These are phyloP conservation scores for Chaetogeoica ovagalla DNA, from an alignment of 2,888 invertebrate species.

Conservation along the genomic window DNA sequence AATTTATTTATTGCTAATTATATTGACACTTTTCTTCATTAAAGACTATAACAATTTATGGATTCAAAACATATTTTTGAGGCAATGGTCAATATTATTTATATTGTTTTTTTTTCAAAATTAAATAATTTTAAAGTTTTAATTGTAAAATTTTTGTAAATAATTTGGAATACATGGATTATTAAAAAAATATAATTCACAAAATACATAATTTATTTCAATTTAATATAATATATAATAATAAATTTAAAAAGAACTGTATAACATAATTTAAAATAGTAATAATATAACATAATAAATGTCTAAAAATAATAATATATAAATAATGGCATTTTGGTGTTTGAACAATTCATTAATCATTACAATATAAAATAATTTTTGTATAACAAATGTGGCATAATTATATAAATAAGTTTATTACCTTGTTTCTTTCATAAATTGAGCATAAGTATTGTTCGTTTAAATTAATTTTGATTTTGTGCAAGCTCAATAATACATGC, in stretches of 20 bases:
- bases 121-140: too few species aligned
- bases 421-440: conserved; percentile 35
- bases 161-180: neutral
- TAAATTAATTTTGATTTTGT: conserved; percentile 35
- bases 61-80: too few species aligned
- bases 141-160: neutral
- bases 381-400: neutral
- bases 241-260: neutral
- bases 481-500: conserved; percentile 2
- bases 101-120: too few species aligned
- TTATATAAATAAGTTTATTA: neutral
- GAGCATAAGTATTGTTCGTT: conserved; percentile 46
- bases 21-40: too few species aligned
- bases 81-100: too few species aligned
- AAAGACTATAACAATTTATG: too few species aligned
- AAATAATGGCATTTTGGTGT: conserved; percentile 24
- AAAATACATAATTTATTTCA: neutral
- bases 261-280: conserved; percentile 25
- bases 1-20: too few species aligned
- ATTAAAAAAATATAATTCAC: neutral
- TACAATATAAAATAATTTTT: neutral
- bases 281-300: conserved; percentile 4
- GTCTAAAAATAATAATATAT: neutral
- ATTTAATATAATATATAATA: neutral
- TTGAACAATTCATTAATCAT: conserved; percentile 6